These are phyloP conservation scores for Orestias chungarensis DNA, from an alignment of 2,797 vertebrate genomes.

Conservation along the genomic window DNA sequence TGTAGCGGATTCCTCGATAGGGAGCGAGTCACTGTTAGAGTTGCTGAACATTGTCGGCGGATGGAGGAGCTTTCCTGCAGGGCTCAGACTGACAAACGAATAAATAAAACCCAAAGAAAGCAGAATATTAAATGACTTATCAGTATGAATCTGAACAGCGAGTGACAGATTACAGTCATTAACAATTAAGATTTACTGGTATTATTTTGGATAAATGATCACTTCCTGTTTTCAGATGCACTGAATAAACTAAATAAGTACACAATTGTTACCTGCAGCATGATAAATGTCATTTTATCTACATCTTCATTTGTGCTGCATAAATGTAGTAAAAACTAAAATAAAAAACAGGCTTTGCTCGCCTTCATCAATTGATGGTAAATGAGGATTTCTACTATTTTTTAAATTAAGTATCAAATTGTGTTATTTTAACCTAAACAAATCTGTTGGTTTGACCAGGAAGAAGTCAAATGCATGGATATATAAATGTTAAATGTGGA, in stretches of 20 bases:
- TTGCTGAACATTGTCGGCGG: not conserved
- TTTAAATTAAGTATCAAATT: no score
- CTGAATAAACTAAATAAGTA: not conserved
- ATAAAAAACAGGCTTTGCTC: not conserved
- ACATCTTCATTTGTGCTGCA: not conserved
- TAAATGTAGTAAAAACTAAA: not conserved
- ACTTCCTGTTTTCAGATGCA: not conserved
- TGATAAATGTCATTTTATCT: not conserved
- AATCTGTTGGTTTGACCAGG: no score
- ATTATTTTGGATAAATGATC: not conserved
- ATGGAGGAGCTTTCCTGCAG: not conserved
- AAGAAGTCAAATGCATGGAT: no score
- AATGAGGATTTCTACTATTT: not conserved
- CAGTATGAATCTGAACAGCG: not conserved
- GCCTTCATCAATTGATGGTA: not conserved
- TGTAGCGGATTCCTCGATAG: slow-evolving; percentile 14
- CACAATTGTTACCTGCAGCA: not conserved
- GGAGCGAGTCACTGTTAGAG: slow-evolving; percentile 5
- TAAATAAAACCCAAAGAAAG: not conserved
- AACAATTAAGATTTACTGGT: not conserved
- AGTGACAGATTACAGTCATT: not conserved
- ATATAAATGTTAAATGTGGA: no score
- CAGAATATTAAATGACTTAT: not conserved
- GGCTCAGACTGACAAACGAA: not conserved
- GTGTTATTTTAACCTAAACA: no score